Evolutionary conservation across 1,140 invertebrate genomes (phyloP).

Genomic region (Capitella teleta): DNA sequence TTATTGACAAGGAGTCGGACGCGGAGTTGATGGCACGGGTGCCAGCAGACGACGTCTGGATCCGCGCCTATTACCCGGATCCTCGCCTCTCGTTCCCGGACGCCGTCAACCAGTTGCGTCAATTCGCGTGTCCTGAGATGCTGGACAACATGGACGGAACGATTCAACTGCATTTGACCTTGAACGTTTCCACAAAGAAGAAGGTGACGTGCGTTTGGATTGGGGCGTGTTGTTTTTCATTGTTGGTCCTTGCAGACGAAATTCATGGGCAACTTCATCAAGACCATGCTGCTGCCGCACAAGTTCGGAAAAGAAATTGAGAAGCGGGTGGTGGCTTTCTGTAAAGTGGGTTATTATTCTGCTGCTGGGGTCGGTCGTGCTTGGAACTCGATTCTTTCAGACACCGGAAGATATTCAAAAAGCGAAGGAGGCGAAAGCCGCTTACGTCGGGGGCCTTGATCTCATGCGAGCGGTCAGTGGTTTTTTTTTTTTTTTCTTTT

Average conservation of each 20-base stretch:
- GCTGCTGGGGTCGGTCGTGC: too few species aligned
- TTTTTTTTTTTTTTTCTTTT: too few species aligned
- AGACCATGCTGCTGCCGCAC: slow-evolving; percentile 9
- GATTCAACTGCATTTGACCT: slow-evolving; percentile 2
- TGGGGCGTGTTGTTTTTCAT: neutral
- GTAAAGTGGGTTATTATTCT: slow-evolving; percentile 5
- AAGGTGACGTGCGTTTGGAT: slow-evolving; percentile 4
- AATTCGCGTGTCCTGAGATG: slow-evolving; percentile 12
- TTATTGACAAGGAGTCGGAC: slow-evolving; percentile 1
- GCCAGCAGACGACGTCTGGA: slow-evolving; percentile 12
- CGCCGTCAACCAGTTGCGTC: slow-evolving; percentile 5
- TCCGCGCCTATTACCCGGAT: slow-evolving; percentile 6
- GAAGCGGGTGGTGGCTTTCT: slow-evolving; percentile 8
- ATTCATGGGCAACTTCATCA: slow-evolving; percentile 4
- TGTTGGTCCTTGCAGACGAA: slow-evolving; percentile 11
- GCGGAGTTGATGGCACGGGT: slow-evolving; percentile 1
- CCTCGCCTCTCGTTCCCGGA: neutral
- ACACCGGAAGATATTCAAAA: slow-evolving; percentile 9
- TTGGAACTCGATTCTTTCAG: neutral
- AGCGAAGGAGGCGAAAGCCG: slow-evolving; percentile 2
- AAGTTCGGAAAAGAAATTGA: slow-evolving; percentile 7
- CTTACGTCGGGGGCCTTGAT: slow-evolving; percentile 8
- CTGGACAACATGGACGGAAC: slow-evolving; percentile 6
- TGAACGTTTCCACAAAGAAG: slow-evolving; percentile 12
- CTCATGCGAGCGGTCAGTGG: slow-evolving; percentile 5